Evolutionary conservation across 2,888 invertebrate species (phyloP), one percentile per base, ranked within the genome.

Genomic region (Carterocephalus palaemon): DNA sequence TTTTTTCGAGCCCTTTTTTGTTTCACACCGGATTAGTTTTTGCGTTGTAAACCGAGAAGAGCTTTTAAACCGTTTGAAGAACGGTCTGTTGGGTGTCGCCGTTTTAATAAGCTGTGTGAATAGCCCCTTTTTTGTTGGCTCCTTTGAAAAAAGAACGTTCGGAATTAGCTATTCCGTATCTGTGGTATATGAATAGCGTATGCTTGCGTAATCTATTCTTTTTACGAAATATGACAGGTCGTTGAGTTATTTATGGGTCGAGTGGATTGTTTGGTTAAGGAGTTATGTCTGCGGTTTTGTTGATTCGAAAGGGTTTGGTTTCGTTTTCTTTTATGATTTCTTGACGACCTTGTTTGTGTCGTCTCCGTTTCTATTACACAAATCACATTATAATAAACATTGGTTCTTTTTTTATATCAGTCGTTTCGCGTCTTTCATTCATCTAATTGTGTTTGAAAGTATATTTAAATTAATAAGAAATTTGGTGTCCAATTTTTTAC

Each of bases 1-100:
- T 47, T 60, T 60, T 53, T 56, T 54, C 32, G 26, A 54, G 15
- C 28, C 15, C 8, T 34, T 50, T 51, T 57, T 52, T 33, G 33
- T 41, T 33, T 22, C 7, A 34, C 32, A 24, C 16, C 37, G 59
- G 61, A 64, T 65, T 64, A 65, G 64, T 69, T 73, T 72, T 70
- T 67, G 64, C 59, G 46, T 43, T 56, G 70, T 67, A 69, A 75
- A 56, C 57, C 51, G 73, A 75, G 67, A 67, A 51, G 65, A 58
- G 60, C 59, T 59, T 67, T 70, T 67, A 68, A 67, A 64, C 60
- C 48, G 53, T 51, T 53, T 52, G 43, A 46, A 50, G 54, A 57
- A 57, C 53, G 48, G 48, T 39, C 28, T 49, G 51, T 45, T 36
- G 48, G 50, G 53, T 57, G 55, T 56, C 54, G 52, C 42, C 48